Percentiles rank a stretch among this genome's conserved stretches.
phyloP scores from a whole-genome alignment of 1,140 invertebrate genomes.

The Drosophila gunungcola region DNA sequence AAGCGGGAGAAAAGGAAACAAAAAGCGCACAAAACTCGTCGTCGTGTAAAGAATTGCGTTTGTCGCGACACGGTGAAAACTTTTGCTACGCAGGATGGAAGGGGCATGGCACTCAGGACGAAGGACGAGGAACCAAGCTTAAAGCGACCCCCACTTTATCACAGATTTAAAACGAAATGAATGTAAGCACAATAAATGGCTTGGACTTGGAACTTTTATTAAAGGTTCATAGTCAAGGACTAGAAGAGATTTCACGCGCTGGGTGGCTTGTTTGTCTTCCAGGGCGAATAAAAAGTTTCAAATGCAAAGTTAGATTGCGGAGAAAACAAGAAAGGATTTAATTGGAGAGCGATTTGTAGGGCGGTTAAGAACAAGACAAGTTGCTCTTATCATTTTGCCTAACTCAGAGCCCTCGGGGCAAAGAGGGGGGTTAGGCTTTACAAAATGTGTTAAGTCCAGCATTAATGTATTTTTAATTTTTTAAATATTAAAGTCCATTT shows the following conservation, averaged over 20 bases:
- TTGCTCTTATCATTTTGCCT: slow-evolving; percentile 48
- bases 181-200: slow-evolving; percentile 80
- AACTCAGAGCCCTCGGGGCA: slow-evolving; percentile 25
- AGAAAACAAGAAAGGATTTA: slow-evolving; percentile 59
- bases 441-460: background rate
- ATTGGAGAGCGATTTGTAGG: slow-evolving; percentile 74
- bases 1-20: slow-evolving; percentile 40
- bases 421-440: background rate
- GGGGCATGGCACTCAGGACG: background rate
- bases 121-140: slow-evolving; percentile 43
- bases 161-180: slow-evolving; percentile 78
- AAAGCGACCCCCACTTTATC: slow-evolving; percentile 72
- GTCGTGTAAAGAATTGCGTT: slow-evolving; percentile 76
- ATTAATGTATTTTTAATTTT: background rate
- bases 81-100: slow-evolving; percentile 41
- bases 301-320: slow-evolving; percentile 65
- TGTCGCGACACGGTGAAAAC: slow-evolving; percentile 77
- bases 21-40: slow-evolving; percentile 45
- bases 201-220: slow-evolving; percentile 47
- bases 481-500: too few relatives aligned
- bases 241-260: slow-evolving; percentile 18
- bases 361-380: slow-evolving; percentile 58
- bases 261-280: slow-evolving; percentile 19
- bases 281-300: slow-evolving; percentile 51
- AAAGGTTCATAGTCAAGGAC: slow-evolving; percentile 50